Percentiles rank a stretch among this genome's conserved stretches.
phyloP scores from a whole-genome alignment of 2,888 invertebrate species.

The Prosapia bicincta region DNA sequence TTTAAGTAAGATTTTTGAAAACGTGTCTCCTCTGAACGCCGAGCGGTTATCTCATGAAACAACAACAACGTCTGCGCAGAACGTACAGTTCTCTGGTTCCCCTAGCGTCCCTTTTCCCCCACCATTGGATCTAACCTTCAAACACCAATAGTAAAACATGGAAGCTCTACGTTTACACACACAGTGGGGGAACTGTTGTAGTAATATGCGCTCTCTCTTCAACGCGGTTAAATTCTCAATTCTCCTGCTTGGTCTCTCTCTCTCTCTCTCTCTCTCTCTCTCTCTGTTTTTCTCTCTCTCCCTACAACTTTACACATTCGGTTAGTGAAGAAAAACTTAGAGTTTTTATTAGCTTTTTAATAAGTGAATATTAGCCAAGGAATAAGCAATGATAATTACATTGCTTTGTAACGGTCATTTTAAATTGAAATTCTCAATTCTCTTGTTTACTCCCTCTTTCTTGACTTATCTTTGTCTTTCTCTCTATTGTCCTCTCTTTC shows the following conservation, averaged over 20 bases:
- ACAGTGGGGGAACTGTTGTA: conserved; percentile 21
- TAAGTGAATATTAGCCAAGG: too few species aligned
- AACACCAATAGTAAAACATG: conserved; percentile 3
- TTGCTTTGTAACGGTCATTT: not conserved
- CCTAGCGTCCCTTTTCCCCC: conserved; percentile 13
- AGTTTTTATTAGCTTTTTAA: too few species aligned
- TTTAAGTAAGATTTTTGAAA: conserved; percentile 13
- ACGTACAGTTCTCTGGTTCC: not conserved
- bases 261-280: not conserved
- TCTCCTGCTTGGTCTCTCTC: not conserved
- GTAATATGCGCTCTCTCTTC: not conserved
- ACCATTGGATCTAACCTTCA: not conserved
- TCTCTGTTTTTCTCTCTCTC: not conserved
- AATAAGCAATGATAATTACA: too few species aligned
- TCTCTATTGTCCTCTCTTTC: too few species aligned
- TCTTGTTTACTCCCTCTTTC: too few species aligned
- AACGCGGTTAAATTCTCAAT: not conserved
- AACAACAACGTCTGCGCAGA: conserved; percentile 2
- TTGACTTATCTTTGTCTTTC: too few species aligned
- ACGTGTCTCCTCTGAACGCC: not conserved
- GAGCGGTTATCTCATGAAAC: not conserved
- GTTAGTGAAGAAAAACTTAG: too few species aligned
- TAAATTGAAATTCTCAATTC: not conserved
- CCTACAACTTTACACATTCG: not conserved
- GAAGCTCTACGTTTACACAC: conserved; percentile 10